phyloP scores from a whole-genome alignment of 2,888 invertebrate species.

The Eupithecia tripunctaria region DNA sequence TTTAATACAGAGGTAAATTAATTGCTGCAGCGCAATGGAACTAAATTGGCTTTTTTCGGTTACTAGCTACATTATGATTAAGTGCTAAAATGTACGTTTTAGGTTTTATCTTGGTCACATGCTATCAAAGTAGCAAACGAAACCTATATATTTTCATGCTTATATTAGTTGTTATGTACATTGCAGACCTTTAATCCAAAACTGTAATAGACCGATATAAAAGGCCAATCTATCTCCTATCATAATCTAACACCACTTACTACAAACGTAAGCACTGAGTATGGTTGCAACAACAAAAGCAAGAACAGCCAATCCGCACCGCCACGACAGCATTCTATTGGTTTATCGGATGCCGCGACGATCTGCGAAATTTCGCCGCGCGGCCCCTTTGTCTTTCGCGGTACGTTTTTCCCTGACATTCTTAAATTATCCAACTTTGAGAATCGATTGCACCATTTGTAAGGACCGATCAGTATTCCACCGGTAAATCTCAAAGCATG shows the following conservation, averaged over 20 bases:
- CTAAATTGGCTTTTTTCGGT: background rate
- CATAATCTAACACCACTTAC: background rate
- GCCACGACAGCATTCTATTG: constrained; percentile 70
- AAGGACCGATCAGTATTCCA: constrained; percentile 70
- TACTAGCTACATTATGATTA: background rate
- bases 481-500: constrained; percentile 78
- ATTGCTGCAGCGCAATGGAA: too few species aligned
- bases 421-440: constrained; percentile 73
- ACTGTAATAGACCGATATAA: too few species aligned
- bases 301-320: constrained; percentile 56
- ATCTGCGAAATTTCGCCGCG: constrained; percentile 79
- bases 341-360: constrained; percentile 80
- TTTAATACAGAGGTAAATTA: background rate
- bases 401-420: constrained; percentile 65
- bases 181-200: too few species aligned
- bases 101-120: background rate
- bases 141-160: background rate
- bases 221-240: background rate
- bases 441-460: constrained; percentile 70
- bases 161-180: background rate
- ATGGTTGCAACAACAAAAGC: constrained; percentile 37
- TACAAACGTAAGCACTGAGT: background rate
- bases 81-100: background rate
- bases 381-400: constrained; percentile 68
- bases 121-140: background rate